These are phyloP conservation scores for Xiphophorus maculatus DNA, from an alignment of 2,113 vertebrate genomes.

Conservation along the genomic window DNA sequence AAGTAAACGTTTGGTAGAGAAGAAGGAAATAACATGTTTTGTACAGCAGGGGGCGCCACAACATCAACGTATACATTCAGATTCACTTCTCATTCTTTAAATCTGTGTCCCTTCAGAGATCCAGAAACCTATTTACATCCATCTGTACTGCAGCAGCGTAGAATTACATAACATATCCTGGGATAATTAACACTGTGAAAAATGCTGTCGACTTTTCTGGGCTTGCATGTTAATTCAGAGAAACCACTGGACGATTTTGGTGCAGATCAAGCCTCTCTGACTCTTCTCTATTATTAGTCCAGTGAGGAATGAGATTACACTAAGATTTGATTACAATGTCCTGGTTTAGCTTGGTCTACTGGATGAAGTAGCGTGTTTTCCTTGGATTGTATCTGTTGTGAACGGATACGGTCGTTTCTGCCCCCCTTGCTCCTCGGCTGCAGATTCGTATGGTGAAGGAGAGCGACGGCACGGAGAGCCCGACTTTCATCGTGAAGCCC, in stretches of 20 bases:
- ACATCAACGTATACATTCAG: background rate
- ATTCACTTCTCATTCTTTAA: background rate
- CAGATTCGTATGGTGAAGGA: constrained; percentile 90
- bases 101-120: background rate
- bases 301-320: background rate
- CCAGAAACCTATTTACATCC: background rate
- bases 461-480: constrained; percentile 81
- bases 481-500: constrained; percentile 96
- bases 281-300: background rate
- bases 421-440: background rate
- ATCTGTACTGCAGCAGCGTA: background rate
- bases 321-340: background rate
- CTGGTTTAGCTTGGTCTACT: background rate
- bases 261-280: background rate
- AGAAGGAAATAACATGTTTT: background rate
- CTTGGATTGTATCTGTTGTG: background rate
- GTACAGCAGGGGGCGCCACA: constrained; percentile 53
- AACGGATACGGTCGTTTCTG: background rate
- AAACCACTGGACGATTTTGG: background rate
- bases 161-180: background rate
- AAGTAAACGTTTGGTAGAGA: background rate
- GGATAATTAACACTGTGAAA: background rate
- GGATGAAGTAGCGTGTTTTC: background rate
- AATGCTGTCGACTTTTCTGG: too few species aligned
- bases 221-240: background rate